Percentiles rank a stretch among this genome's conserved stretches.
phyloP scores from a whole-genome alignment of 2,113 vertebrate genomes.

The Cephalopholis sonnerati region DNA sequence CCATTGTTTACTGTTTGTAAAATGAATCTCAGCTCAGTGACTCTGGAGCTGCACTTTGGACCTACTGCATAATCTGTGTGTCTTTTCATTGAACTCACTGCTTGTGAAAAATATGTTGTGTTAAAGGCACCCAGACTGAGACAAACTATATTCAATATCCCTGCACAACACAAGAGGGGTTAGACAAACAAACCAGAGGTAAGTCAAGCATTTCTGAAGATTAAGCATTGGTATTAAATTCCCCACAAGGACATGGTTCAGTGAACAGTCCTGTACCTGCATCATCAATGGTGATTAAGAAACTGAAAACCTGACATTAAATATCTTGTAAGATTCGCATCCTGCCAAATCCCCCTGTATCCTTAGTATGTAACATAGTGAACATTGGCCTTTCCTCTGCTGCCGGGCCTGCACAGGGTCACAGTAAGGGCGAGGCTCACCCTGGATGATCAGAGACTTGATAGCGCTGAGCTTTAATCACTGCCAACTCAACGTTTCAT shows the following conservation, averaged over 20 bases:
- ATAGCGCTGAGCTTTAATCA: slow-evolving; percentile 11
- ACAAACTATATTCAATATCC: background rate
- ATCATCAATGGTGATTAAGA: slow-evolving; percentile 2
- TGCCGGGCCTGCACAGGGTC: slow-evolving; percentile 1
- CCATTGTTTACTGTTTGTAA: slow-evolving; percentile 38
- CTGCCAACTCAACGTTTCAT: slow-evolving; percentile 15
- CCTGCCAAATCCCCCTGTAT: slow-evolving; percentile 4
- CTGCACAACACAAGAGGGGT: too few species aligned
- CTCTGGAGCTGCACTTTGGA: slow-evolving; percentile 44
- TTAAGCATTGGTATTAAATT: background rate
- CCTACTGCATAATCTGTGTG: background rate
- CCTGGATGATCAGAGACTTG: slow-evolving; percentile 25
- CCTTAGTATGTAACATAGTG: slow-evolving; percentile 4
- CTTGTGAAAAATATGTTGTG: background rate
- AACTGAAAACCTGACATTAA: background rate
- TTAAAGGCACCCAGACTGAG: background rate
- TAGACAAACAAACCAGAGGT: background rate
- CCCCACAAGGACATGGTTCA: background rate
- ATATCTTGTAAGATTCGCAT: slow-evolving; percentile 12
- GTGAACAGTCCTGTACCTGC: background rate
- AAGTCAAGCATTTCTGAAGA: background rate
- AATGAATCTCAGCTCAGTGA: slow-evolving; percentile 16
- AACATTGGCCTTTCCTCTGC: background rate
- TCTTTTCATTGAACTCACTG: slow-evolving; percentile 10
- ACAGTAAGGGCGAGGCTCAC: slow-evolving; percentile 36